Evolutionary conservation across 2,888 invertebrate genomes (phyloP).

Genomic region (Torymus texanus): DNA sequence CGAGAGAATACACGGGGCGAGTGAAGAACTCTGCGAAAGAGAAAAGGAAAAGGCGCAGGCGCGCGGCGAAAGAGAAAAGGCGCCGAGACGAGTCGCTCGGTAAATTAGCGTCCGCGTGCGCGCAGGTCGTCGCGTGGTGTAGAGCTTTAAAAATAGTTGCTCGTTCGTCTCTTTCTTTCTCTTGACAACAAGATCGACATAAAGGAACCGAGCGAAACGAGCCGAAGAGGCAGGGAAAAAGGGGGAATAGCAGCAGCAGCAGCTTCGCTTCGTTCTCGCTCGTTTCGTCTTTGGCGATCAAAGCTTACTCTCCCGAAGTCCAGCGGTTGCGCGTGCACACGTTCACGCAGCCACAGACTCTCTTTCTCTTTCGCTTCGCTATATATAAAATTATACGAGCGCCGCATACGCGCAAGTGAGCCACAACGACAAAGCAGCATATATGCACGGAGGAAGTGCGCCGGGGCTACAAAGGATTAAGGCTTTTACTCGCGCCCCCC

Average conservation of each 20-base stretch:
- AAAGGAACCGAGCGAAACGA: conserved; percentile 48
- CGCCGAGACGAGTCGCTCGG: conserved; percentile 14
- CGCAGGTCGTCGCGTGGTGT: background rate
- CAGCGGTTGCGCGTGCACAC: background rate
- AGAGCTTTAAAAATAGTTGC: conserved; percentile 46
- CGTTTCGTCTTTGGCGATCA: conserved; percentile 49
- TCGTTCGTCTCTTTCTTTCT: conserved; percentile 22
- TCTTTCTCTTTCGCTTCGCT: conserved; percentile 36
- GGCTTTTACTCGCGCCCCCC: background rate
- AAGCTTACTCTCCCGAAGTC: conserved; percentile 41
- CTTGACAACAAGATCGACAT: conserved; percentile 45
- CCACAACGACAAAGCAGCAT: conserved; percentile 17
- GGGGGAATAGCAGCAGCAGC: conserved; percentile 11
- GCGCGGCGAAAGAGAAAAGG: background rate
- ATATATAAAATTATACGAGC: conserved; percentile 61
- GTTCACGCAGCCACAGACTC: conserved; percentile 51
- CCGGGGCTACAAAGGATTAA: conserved; percentile 55
- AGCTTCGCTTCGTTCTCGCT: conserved; percentile 7
- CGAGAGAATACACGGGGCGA: background rate
- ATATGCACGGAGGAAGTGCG: background rate
- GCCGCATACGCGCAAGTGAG: conserved; percentile 20
- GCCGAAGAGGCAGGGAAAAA: conserved; percentile 27
- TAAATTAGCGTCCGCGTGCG: conserved; percentile 35
- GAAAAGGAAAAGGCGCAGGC: background rate
- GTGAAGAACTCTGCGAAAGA: background rate